These are phyloP conservation scores for Hirtodrosophila histrioides DNA, from an alignment of 2,888 invertebrate genomes.

Conservation along the genomic window DNA sequence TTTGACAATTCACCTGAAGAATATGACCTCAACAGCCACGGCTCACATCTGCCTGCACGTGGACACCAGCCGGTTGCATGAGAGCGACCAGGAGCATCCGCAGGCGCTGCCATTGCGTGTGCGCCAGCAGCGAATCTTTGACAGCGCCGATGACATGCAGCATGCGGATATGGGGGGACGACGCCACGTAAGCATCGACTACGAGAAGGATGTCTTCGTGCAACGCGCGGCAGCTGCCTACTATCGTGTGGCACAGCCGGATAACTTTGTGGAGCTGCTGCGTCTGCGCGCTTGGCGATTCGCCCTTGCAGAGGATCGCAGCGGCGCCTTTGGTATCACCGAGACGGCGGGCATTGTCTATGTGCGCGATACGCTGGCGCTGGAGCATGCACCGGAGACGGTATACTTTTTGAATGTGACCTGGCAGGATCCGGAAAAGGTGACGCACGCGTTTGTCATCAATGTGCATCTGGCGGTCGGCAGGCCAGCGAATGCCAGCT, in stretches of 20 bases:
- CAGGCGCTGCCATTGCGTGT: conserved; percentile 78
- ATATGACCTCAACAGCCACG: conserved; percentile 70
- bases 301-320: conserved; percentile 80
- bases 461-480: conserved; percentile 81
- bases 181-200: conserved; percentile 61
- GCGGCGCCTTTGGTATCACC: conserved; percentile 86
- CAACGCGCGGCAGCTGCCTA: conserved; percentile 84
- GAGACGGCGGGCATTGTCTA: conserved; percentile 86
- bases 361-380: conserved; percentile 85
- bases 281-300: conserved; percentile 72
- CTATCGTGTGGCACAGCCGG: conserved; percentile 85
- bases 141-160: conserved; percentile 61
- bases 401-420: conserved; percentile 83
- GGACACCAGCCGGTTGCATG: conserved; percentile 79
- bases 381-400: conserved; percentile 84
- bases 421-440: conserved; percentile 75
- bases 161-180: conserved; percentile 50
- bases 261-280: conserved; percentile 73
- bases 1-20: conserved; percentile 82
- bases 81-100: conserved; percentile 79
- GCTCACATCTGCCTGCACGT: conserved; percentile 84
- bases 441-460: conserved; percentile 75
- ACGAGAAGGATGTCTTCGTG: conserved; percentile 81
- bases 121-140: conserved; percentile 67
- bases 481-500: conserved; percentile 76